Conservation (phyloP, 1,140 invertebrate species). For the Pteromalus puparum region DNA sequence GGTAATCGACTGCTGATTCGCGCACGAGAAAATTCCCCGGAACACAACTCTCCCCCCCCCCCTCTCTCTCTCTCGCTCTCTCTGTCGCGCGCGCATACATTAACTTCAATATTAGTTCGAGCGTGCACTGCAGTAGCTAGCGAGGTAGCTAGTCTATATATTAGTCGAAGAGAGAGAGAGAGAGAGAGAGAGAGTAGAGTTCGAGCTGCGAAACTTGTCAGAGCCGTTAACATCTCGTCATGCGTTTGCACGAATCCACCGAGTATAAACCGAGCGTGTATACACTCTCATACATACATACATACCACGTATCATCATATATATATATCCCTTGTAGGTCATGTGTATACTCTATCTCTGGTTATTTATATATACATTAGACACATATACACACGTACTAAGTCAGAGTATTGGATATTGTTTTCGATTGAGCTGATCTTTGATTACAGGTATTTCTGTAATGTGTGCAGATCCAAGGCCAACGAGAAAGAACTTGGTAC, state of each 20-base stretch:
- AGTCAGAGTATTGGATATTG: neutral
- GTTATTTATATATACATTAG: neutral
- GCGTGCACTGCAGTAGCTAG: neutral
- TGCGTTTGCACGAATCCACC: constrained; percentile 26
- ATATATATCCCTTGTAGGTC: neutral
- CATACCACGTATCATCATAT: neutral
- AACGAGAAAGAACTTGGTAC: too few relatives aligned
- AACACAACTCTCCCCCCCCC: neutral
- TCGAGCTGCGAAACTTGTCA: constrained; percentile 36
- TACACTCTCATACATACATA: neutral
- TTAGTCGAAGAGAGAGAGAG: too few relatives aligned
- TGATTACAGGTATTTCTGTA: neutral
- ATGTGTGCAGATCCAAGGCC: too few relatives aligned
- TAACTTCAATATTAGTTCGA: constrained; percentile 38
- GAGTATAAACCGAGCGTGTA: neutral
- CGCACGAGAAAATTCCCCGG: constrained; percentile 16
- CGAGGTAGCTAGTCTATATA: neutral
- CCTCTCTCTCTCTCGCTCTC: neutral
- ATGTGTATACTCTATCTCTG: neutral
- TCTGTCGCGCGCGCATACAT: neutral
- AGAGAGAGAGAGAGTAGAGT: neutral
- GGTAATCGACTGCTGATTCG: constrained; percentile 34
- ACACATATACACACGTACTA: neutral
- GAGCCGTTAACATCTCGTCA: constrained; percentile 35
- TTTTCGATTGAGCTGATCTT: neutral